Base-by-base conservation (phyloP, 2,797 vertebrate species). In the Orientallactaga sibirica region DNA sequence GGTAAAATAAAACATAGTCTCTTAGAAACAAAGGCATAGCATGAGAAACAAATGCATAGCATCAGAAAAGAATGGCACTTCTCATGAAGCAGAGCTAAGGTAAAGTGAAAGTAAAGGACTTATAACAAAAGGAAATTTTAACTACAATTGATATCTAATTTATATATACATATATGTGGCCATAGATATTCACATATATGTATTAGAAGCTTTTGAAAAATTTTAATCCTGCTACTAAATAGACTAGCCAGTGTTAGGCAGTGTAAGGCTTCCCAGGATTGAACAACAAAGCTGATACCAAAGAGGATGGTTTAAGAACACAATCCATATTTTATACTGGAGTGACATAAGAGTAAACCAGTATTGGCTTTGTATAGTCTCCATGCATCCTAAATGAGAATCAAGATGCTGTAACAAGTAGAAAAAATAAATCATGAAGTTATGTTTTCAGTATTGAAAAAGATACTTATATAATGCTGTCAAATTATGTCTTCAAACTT, bases 1-100 rank as follows among this genome's bases (percentile, higher is more conserved):
- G 52, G 87, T 94, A 55, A 91, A 91, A 87, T 95, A 79, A 86
- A 86, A 91, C 92, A 88, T 2, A 12, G 24, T 66, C 9, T 85
- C 76, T 95, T 89, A 95, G 77, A 89, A 95, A 89, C 1, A 80
- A 78, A 20, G 73, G 37, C 37, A 81, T 11, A n/a, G 41, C 81
- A 88, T 29, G 55, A 78, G 79, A 93, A 84, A 37, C 33, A 37
- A 37, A 37, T 37, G 33, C 79, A 18, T 27, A 48, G 33, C 58
- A 27, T 82, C n/a, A 66, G 41, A 18, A 86, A 79, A 95, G 48
- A 92, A 71, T 24, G 14, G 3, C 4, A 43, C 73, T 64, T n/a
- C 2, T 29, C 7, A 15, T 64, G 48, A 91, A 61, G 74, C 48
- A 55, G 70, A 92, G 80, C 77, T 90, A 83, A 92, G 3, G 58